Evolutionary conservation across 2,888 invertebrate species (phyloP), one percentile per base, ranked within the genome.

Genomic region (Tupiocoris notatus): DNA sequence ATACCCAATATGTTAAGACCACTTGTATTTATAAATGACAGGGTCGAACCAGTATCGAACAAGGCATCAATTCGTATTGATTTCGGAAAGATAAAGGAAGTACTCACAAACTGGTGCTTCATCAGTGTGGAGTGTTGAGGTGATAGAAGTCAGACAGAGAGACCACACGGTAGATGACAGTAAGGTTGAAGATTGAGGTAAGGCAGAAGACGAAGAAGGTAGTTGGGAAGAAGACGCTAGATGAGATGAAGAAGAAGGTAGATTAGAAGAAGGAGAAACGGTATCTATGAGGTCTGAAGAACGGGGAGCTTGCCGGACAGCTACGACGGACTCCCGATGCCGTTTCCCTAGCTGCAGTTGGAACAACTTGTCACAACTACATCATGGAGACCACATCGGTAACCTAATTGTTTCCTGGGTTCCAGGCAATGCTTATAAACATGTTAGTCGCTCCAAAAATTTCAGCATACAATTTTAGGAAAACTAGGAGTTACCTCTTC

Each of bases 361-460:
- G 74, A 56, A 22, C 74, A 74, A 54, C 54, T 39, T 9, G 57
- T 64, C 17, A 64, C 54, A 56, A 23, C 18, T 2, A 64, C 64
- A 24, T 54, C 74, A 17, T 56, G 25, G 17, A 21, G 22, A 17
- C 74, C 74, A 56, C 64, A 74, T 25, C 54, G 24, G 57, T 64
- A 74, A 22, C 74, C 63, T 23, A 74, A 74, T 12, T 21, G 39
- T 64, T 63, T 23, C 54, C 74, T 63, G 1, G 74, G 74, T 57
- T 25, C 22, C 3, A 23, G n/a, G 21, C 74, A 74, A 16, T 39
- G 22, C 16, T 25, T 54, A 56, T 54, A 74, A 0, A 56, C 56
- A 54, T 74, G 74, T 7, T 24, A 17, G n/a, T 23, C 61, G 1
- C 23, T 24, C 6, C 71, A 12, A 58, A 57, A 68, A 20, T 59